A percentile compares a stretch with the other conserved stretches of the same genome.
Conservation (phyloP, 2,113 vertebrate species). For the Stigmatopora nigra region DNA sequence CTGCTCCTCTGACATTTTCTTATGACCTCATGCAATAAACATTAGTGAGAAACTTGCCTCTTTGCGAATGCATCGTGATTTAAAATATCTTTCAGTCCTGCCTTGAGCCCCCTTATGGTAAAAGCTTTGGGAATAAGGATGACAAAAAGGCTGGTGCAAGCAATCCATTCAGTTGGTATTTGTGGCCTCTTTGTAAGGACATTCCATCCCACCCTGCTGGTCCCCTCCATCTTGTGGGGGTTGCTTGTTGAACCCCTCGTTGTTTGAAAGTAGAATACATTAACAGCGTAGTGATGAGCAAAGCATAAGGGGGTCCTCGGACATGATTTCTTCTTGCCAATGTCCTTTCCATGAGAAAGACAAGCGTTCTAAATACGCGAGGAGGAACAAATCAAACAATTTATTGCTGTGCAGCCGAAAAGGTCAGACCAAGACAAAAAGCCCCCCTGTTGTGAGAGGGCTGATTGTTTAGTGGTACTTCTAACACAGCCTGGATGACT, state of each 20-base stretch:
- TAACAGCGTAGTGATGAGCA: conserved; percentile 28
- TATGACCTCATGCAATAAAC: conserved; percentile 57
- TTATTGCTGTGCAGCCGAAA: conserved; percentile 55
- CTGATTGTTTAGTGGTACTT: conserved; percentile 43
- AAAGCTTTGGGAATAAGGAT: conserved; percentile 30
- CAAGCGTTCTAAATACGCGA: conserved; percentile 49
- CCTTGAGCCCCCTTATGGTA: conserved; percentile 30
- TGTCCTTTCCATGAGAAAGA: conserved; percentile 33
- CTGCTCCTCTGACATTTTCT: conserved; percentile 52
- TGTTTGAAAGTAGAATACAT: conserved; percentile 41
- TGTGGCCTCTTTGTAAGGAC: conserved; percentile 20
- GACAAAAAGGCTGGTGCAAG: conserved; percentile 19
- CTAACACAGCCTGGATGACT: conserved; percentile 31
- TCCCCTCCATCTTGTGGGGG: conserved; percentile 32
- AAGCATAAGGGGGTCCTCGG: conserved; percentile 29
- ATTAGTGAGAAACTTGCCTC: conserved; percentile 41
- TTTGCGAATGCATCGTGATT: conserved; percentile 37
- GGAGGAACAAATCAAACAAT: conserved; percentile 66
- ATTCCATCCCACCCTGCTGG: conserved; percentile 38
- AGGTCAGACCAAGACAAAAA: conserved; percentile 60
- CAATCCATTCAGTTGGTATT: conserved; percentile 19
- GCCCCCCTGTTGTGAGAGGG: conserved; percentile 57
- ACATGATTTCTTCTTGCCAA: conserved; percentile 17
- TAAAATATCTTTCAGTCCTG: conserved; percentile 45
- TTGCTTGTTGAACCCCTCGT: conserved; percentile 23